Percentiles rank a stretch among this genome's conserved stretches.
phyloP scores from a whole-genome alignment of 92 coral and sea anemone species.

The Siderastrea radians region DNA sequence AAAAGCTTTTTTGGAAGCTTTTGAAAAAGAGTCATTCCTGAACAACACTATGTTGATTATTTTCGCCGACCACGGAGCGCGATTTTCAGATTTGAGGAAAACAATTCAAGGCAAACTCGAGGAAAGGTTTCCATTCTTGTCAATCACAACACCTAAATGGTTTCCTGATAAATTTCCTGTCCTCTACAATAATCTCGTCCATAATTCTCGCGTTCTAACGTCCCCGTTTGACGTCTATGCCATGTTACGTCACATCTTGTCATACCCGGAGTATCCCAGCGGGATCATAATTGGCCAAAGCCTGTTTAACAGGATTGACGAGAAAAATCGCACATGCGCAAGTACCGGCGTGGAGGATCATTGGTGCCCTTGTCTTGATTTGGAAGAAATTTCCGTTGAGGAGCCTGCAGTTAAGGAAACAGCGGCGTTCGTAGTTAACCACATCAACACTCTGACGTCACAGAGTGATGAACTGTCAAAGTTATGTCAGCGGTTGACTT shows the following conservation, averaged over 20 bases:
- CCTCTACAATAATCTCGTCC: slow-evolving; percentile 10
- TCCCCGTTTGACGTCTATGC: slow-evolving; percentile 89
- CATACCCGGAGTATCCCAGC: slow-evolving; percentile 77
- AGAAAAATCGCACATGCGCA: slow-evolving; percentile 65
- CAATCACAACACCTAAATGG: slow-evolving; percentile 76
- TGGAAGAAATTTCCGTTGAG: too few relatives aligned
- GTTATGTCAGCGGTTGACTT: too few relatives aligned
- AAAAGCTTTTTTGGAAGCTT: slow-evolving; percentile 37
- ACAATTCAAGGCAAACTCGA: slow-evolving; percentile 53
- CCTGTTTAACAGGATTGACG: slow-evolving; percentile 63
- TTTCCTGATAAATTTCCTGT: slow-evolving; percentile 62
- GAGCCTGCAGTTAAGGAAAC: slow-evolving; percentile 9
- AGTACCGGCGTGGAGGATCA: too few relatives aligned
- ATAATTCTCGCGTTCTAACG: slow-evolving; percentile 48
- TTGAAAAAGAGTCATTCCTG: slow-evolving; percentile 52
- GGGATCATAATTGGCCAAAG: slow-evolving; percentile 73
- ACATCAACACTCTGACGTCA: slow-evolving; percentile 64
- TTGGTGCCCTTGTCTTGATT: too few relatives aligned
- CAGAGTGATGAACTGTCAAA: not conserved
- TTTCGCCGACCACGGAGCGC: slow-evolving; percentile 83
- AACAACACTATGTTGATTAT: slow-evolving; percentile 72
- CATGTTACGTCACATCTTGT: slow-evolving; percentile 74
- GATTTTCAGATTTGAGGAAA: slow-evolving; percentile 48
- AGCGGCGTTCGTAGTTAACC: slow-evolving; percentile 59
- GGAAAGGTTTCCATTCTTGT: slow-evolving; percentile 78